phyloP scores from a whole-genome alignment of 2,888 invertebrate species.

The Lepidocyrtoides sp. region DNA sequence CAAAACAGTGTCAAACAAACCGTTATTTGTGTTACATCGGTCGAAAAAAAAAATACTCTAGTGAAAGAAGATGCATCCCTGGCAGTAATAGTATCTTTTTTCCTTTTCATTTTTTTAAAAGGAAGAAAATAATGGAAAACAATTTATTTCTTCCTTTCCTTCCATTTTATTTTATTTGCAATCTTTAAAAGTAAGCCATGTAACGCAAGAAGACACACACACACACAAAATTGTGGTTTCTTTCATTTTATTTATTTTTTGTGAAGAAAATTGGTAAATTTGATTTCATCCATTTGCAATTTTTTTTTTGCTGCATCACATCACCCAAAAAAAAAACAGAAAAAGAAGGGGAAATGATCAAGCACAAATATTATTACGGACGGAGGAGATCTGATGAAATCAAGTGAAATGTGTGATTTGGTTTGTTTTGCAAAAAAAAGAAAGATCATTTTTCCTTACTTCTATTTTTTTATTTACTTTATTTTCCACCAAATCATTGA shows the following conservation, averaged over 20 bases:
- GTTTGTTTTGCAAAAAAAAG: constrained; percentile 6
- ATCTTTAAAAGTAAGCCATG: neutral
- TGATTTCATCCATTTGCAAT: neutral
- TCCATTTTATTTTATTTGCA: neutral
- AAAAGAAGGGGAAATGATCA: neutral
- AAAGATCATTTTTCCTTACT: too few relatives aligned
- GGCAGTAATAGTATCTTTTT: too few relatives aligned
- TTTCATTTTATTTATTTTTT: too few relatives aligned
- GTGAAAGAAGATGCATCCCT: neutral
- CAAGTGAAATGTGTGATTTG: neutral
- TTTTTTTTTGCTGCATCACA: neutral
- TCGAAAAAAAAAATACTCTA: neutral
- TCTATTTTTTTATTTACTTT: too few relatives aligned
- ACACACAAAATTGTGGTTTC: too few relatives aligned
- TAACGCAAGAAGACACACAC: neutral
- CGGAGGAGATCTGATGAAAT: neutral
- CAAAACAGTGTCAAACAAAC: too few relatives aligned
- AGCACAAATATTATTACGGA: neutral
- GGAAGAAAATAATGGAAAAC: neutral
- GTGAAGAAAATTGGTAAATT: neutral
- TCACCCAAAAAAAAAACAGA: neutral
- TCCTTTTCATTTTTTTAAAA: neutral
- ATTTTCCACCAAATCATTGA: too few relatives aligned
- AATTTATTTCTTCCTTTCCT: neutral
- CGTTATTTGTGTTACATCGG: too few relatives aligned